Evolutionary conservation across 2,113 vertebrate species (phyloP), one percentile per base, ranked within the genome.

Genomic region (Nycticebus coucang): DNA sequence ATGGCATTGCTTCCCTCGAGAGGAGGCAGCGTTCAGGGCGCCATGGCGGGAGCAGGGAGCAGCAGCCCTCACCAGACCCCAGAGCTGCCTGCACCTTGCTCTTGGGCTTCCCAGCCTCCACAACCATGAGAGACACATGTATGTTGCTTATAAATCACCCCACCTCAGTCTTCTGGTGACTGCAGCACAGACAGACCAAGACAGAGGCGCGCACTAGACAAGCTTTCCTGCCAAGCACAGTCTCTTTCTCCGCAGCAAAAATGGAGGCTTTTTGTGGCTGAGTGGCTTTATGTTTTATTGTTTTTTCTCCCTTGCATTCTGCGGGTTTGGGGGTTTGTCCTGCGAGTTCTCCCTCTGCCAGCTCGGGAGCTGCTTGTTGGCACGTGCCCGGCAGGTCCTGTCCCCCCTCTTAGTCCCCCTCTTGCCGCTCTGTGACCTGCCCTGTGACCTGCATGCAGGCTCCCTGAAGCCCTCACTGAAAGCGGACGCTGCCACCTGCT

Each of bases 21-120:
- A 79, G 53, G 14, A 33, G 2, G 28, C 26, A 5, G 4, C 1
- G 0, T 22, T 30, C 53, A 4, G 5, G 53, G 50, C 2, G 30
- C 59, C 35, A 7, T 41, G 26, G 66, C 66, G 35, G 69, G 57
- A 17, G 60, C 11, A 83, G 69, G 66, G 8, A 4, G 2, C 4
- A 4, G 2, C 4, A 30, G 30, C 50, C 35, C 50, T 82, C 0
- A 11, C 22, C 35, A 35, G 57, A 59, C 55, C 35, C 33, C 15
- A 21, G 24, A 57, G 53, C 55, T 22, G 35, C 24, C 22, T 37
- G 22, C 7, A 14, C 26, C 78, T 57, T 41, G 30, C 11, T 57
- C 87, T 5, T 59, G 50, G 50, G 22, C 35, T 37, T 41, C 5
- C 35, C 14, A n/a, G 79, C 30, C 30, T 77, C 37, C 22, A 45